Evolutionary conservation across 2,888 invertebrate genomes (phyloP).

Genomic region (Gymnocheta viridis): DNA sequence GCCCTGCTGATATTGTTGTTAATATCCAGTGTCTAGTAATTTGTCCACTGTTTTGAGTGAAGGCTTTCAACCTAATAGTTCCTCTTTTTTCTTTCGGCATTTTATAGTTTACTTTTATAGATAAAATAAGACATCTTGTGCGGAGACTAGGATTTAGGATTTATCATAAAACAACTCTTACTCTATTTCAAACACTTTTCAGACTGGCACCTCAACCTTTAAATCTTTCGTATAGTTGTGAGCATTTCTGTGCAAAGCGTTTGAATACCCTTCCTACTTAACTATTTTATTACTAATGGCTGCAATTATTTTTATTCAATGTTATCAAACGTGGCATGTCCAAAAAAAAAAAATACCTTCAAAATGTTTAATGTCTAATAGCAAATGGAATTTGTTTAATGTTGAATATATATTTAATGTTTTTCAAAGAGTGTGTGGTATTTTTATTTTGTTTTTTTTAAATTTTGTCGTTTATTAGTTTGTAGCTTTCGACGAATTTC

Average conservation of each 20-base stretch:
- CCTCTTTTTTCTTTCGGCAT: too few species aligned
- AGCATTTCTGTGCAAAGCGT: not conserved
- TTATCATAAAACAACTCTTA: too few species aligned
- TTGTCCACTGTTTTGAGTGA: too few species aligned
- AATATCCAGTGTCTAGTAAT: too few species aligned
- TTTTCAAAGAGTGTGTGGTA: slow-evolving; percentile 57
- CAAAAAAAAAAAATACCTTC: slow-evolving; percentile 53
- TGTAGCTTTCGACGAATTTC: slow-evolving; percentile 53
- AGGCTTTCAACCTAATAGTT: too few species aligned
- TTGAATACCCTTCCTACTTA: slow-evolving; percentile 22
- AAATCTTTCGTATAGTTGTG: not conserved
- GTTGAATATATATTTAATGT: slow-evolving; percentile 16
- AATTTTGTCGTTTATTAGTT: slow-evolving; percentile 27
- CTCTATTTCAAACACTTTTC: not conserved
- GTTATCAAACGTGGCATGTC: slow-evolving; percentile 68
- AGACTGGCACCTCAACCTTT: not conserved
- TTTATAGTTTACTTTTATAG: too few species aligned
- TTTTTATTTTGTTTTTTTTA: slow-evolving; percentile 24
- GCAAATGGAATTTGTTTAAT: slow-evolving; percentile 30
- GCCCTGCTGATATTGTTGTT: too few species aligned
- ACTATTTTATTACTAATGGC: slow-evolving; percentile 64
- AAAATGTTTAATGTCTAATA: slow-evolving; percentile 59
- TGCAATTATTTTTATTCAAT: slow-evolving; percentile 69
- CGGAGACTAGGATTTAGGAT: too few species aligned
- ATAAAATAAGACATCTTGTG: too few species aligned